Evolutionary conservation across 2,797 vertebrate species (phyloP).

Genomic region (Graptemys geographica): DNA sequence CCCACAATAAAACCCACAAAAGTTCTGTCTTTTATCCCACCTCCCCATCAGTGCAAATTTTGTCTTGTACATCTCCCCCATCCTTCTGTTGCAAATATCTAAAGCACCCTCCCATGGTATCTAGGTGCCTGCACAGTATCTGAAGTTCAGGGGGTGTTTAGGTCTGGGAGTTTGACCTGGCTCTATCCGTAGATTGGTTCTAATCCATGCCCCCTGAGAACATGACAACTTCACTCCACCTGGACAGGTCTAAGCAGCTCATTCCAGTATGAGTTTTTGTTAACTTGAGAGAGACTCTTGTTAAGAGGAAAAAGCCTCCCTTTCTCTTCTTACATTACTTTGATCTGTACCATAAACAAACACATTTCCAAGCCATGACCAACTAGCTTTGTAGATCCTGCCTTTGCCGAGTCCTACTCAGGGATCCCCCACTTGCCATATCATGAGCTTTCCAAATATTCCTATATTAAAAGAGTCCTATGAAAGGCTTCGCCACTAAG

Average conservation of each 20-base stretch:
- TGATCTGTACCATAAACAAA: neutral
- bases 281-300: neutral
- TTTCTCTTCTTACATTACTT: neutral
- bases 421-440: neutral
- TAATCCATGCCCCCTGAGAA: neutral
- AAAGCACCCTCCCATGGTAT: rapidly evolving
- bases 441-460: neutral
- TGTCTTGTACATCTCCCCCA: neutral
- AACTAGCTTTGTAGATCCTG: rapidly evolving
- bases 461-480: neutral
- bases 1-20: too few species aligned
- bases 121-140: neutral
- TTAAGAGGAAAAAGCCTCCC: neutral
- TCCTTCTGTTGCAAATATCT: neutral
- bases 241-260: neutral
- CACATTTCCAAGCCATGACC: rapidly evolving
- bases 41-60: rapidly evolving
- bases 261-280: neutral
- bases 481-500: neutral
- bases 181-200: neutral
- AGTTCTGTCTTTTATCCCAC: neutral
- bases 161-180: neutral
- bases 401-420: neutral
- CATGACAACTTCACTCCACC: neutral
- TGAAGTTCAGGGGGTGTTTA: neutral